Base-by-base conservation (phyloP, 2,888 invertebrate genomes). In the Trilocha varians region DNA sequence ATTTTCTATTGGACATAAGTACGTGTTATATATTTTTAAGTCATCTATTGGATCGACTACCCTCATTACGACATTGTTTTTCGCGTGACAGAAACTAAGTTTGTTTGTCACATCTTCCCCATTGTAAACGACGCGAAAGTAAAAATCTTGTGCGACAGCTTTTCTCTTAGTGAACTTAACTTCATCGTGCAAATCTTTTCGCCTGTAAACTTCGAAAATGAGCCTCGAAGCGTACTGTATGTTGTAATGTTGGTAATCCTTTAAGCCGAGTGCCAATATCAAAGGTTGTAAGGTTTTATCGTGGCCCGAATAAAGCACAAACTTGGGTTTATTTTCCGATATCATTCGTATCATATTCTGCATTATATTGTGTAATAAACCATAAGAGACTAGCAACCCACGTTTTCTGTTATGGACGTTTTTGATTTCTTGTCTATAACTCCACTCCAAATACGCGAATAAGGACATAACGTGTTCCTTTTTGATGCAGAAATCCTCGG, bases 241-340 rank as follows among this genome's bases (percentile, higher is more conserved):
- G 48, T 92, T 88, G 11, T 91, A 89, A 49, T 90, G 87, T 37
- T 88, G 88, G 45, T 89, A 88, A 43, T 84, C 87, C 14, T 76
- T 82, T 3, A 95, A 73, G 0, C 97, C 96, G 38, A 98, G 68
- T 0, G 96, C 94, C 2, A 93, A 87, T 1, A 94, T 89, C 32
- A 98, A 75, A 49, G 95, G 94, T 59, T 95, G 93, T 32, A 98
- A 65, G 0, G 97, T 97, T 61, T 94, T 93, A 71, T 98, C 98
- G 59, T 98, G 98, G 0, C 97, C 97, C 0, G 97, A 97, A 65
- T 94, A 96, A 0, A 96, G 61, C 0, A 94, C 91, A 43, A 95
- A 88, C 58, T 91, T 92, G 0, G 92, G 92, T 44, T 89, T 89
- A 44, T 89, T 89, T 38, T 93, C 92, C 0, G 92, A 91, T 52